Conservation (phyloP, 2,888 invertebrate genomes). For the Habrosyne pyritoides region DNA sequence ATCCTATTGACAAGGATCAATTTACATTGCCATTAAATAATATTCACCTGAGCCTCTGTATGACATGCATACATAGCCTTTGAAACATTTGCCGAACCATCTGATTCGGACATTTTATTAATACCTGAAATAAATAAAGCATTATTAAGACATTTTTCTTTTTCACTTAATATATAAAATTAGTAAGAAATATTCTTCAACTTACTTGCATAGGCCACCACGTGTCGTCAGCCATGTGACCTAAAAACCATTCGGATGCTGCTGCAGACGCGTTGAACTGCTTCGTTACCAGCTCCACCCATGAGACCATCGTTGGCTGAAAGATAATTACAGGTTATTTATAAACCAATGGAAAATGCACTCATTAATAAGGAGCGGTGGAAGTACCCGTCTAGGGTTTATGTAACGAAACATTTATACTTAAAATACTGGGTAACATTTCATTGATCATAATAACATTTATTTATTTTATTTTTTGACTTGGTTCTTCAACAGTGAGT, state of each 20-base stretch:
- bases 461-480: no score
- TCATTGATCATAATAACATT: no score
- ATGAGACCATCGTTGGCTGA: slow-evolving; percentile 97
- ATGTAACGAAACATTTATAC: no score
- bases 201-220: slow-evolving; percentile 96
- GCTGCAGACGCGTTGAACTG: slow-evolving; percentile 96
- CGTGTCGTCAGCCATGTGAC: slow-evolving; percentile 96
- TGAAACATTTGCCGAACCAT: slow-evolving; percentile 99
- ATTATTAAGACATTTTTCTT: no score
- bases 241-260: slow-evolving; percentile 95
- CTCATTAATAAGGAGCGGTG: no score
- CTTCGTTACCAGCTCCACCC: slow-evolving; percentile 97
- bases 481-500: no score
- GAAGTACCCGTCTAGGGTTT: no score
- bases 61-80: slow-evolving; percentile 96
- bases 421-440: no score
- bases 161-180: slow-evolving; percentile 1
- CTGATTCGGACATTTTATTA: slow-evolving; percentile 98
- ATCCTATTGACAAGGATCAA: slow-evolving; percentile 4
- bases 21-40: slow-evolving; percentile 10
- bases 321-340: slow-evolving; percentile 18
- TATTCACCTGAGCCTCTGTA: slow-evolving; percentile 91
- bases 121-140: slow-evolving; percentile 82
- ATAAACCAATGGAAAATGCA: no score
- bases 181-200: slow-evolving; percentile 9